Conservation (phyloP, 2,888 invertebrate genomes). For the Cheilosia vernalis region DNA sequence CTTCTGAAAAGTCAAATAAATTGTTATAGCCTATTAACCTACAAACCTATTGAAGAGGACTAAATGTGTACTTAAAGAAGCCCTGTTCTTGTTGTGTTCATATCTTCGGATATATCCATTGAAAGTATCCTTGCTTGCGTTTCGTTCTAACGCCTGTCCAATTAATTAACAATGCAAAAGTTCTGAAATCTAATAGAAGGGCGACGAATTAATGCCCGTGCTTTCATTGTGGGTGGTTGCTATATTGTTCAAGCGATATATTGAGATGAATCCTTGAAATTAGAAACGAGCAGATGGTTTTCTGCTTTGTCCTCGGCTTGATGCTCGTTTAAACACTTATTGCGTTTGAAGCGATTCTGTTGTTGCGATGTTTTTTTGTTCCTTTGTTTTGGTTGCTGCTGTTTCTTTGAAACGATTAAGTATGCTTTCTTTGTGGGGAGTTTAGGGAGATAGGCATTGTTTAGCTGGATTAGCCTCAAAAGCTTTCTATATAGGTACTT, state of each 20-base stretch:
- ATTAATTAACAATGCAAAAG: slow-evolving; percentile 64
- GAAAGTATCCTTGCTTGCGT: background rate
- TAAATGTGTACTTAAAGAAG: background rate
- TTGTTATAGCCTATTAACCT: no score
- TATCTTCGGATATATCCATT: slow-evolving; percentile 37
- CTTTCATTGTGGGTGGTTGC: slow-evolving; percentile 11
- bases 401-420: background rate
- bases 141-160: slow-evolving; percentile 46
- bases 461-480: background rate
- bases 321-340: slow-evolving; percentile 13
- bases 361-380: background rate
- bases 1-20: no score
- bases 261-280: slow-evolving; percentile 28
- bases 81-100: background rate
- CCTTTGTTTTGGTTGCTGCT: background rate
- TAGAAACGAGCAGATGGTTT: slow-evolving; percentile 28
- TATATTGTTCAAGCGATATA: background rate
- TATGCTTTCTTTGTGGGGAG: background rate
- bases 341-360: background rate
- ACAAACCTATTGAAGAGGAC: background rate
- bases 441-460: background rate
- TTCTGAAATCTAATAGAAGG: slow-evolving; percentile 37
- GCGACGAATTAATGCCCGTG: slow-evolving; percentile 15
- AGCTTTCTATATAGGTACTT: no score
- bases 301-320: slow-evolving; percentile 11